These are phyloP conservation scores for Anoplophora glabripennis DNA, from an alignment of 1,140 invertebrate species.

Conservation along the genomic window DNA sequence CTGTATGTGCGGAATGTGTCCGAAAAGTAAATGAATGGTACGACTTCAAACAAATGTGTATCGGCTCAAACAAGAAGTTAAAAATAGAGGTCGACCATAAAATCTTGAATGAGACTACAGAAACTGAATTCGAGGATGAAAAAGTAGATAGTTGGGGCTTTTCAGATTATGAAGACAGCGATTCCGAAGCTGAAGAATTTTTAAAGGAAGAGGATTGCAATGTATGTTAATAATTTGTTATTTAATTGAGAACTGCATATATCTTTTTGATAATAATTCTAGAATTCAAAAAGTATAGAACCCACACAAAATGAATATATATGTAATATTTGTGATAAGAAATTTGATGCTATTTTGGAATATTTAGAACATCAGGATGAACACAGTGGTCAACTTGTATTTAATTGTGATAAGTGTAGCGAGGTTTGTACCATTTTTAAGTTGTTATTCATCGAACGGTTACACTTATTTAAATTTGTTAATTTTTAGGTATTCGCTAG, in stretches of 20 bases:
- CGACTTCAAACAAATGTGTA: constrained; percentile 27
- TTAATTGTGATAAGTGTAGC: constrained; percentile 28
- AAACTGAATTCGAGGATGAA: neutral
- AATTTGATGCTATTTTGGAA: constrained; percentile 28
- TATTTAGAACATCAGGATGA: constrained; percentile 29
- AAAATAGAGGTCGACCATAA: neutral
- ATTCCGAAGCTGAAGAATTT: too few species aligned
- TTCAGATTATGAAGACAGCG: too few species aligned
- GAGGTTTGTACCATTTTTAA: neutral
- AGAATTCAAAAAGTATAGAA: neutral
- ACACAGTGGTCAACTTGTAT: constrained; percentile 27
- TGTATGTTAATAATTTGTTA: too few species aligned
- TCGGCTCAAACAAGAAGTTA: constrained; percentile 20
- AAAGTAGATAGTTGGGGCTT: too few species aligned
- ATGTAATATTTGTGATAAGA: constrained; percentile 25
- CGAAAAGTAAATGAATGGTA: constrained; percentile 29
- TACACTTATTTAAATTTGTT: too few species aligned
- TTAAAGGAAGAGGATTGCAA: too few species aligned
- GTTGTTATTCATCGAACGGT: too few species aligned
- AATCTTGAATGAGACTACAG: neutral
- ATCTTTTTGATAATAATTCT: neutral
- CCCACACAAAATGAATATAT: constrained; percentile 4
- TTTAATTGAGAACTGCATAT: too few species aligned
- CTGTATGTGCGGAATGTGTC: constrained; percentile 23
- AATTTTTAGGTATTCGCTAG: constrained; percentile 4